Evolutionary conservation across 2,113 vertebrate species (phyloP), one percentile per base, ranked within the genome.

Genomic region (Casuarius casuarius): DNA sequence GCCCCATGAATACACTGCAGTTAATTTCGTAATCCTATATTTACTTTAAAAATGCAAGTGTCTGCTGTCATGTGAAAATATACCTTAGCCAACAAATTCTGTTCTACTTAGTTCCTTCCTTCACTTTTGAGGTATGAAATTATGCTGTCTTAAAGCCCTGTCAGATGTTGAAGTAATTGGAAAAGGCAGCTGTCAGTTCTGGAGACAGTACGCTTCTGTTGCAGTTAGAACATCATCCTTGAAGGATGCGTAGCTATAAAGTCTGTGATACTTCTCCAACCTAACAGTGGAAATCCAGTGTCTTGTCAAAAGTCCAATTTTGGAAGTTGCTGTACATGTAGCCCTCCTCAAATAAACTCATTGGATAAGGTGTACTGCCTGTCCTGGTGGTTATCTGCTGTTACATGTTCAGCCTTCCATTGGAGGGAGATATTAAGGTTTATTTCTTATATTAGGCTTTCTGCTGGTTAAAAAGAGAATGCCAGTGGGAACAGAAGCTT

Each of bases 371-470:
- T 58, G 16, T 90, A 75, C 81, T 94, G 93, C 80, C 73, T 66
- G 80, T 78, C 80, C 84, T 87, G 59, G 33, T 93, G 59, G 33
- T 93, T 92, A 87, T 84, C 80, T 96, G 70, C 62, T 1, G 2
- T 84, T 95, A 92, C 70, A 80, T 94, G 21, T 76, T 83, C 78
- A 86, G 35, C 87, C 80, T 91, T 88, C 67, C 0, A 2, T 26
- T 18, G 44, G 42, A 52, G 59, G 28, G 35, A 0, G 4, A 35
- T 79, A 67, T 84, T 78, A 77, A 68, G 20, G 56, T 93, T 88
- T 65, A 23, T 74, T 93, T 94, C 71, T 77, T 77, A 23, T 92
- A 84, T 96, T 81, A 87, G n/a, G 89, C 65, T 95, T 95, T 94
- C 68, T 84, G 21, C 21, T 7, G 10, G 20, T 81, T 21, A 23